Evolutionary conservation across 2,888 invertebrate genomes (phyloP), one percentile per base, ranked within the genome.

Genomic region (Macrosiphum euphorbiae): DNA sequence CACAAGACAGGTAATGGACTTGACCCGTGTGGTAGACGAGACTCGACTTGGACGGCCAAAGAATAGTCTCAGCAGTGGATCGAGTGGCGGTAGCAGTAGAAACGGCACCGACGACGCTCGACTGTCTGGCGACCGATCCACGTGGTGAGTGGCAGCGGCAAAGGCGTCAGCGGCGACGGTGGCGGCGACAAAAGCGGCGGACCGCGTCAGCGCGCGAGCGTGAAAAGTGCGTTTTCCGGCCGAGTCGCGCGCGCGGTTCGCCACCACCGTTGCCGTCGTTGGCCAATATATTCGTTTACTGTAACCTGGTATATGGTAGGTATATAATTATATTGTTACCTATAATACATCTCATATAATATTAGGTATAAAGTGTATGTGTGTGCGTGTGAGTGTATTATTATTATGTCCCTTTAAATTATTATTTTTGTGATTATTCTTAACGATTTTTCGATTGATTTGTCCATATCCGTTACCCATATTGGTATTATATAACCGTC

Each of bases 181-280:
- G 55, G 85, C 41, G 55, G 78, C 95, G 95, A 41, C 96, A 96
- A 96, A 97, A 96, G 97, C 97, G 96, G 97, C 97, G 96, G 97
- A 96, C 94, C 41, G 93, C 44, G 90, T 84, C 84, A 16, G 52
- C 78, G 92, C 52, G 88, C 78, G 52, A 78, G 88, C 88, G 92
- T 52, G 92, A 55, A 55, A 88, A 88, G 52, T 78, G 92, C 92
- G 67, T 52, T 67, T 88, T 50, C 88, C 92, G 88, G 88, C 92
- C 67, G 88, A 67, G 78, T 52, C 92, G 88, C 67, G 50, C 92
- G 86, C 61, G 50, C 92, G 87, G 35, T 88, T 78, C 88, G 61
- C 87, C 50, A 78, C 35, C 35, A 8, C 35, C 20, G 78, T 78
- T 35, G 35, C 35, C 78, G 78, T 20, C 35, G 78, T 78, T 3